Percentiles rank a stretch among this genome's conserved stretches.
Evolutionary conservation across 2,888 invertebrate species (phyloP).

Genomic region (Watsonalla binaria): DNA sequence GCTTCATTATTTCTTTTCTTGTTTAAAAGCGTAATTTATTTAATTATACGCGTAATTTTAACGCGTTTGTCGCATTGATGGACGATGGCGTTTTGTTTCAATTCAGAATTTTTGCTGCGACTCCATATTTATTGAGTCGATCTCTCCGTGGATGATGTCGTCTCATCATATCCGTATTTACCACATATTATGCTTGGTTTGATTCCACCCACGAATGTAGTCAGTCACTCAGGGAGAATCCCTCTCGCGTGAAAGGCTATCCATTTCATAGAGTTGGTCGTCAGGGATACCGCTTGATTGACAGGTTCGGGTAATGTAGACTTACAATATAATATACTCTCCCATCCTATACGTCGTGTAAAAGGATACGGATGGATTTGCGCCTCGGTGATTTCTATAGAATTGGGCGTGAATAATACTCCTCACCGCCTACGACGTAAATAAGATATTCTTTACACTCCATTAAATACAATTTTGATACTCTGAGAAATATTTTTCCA

Average conservation of each 20-base stretch:
- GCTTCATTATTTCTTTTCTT: slow-evolving; percentile 41
- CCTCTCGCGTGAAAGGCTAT: slow-evolving; percentile 43
- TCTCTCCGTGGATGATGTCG: background rate
- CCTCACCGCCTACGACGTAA: slow-evolving; percentile 33
- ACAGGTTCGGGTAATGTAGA: slow-evolving; percentile 51
- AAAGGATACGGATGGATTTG: slow-evolving; percentile 49
- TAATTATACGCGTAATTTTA: slow-evolving; percentile 1
- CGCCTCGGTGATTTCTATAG: slow-evolving; percentile 43
- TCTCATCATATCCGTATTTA: slow-evolving; percentile 13
- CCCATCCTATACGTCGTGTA: slow-evolving; percentile 37
- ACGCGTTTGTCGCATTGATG: slow-evolving; percentile 34
- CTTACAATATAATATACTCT: slow-evolving; percentile 28
- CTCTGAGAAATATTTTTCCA: slow-evolving; percentile 8
- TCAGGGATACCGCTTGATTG: slow-evolving; percentile 59
- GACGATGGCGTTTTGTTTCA: slow-evolving; percentile 18
- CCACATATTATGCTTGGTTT: slow-evolving; percentile 13
- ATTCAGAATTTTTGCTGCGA: no score
- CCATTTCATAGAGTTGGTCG: slow-evolving; percentile 51
- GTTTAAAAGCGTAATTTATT: slow-evolving; percentile 27
- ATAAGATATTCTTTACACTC: slow-evolving; percentile 31
- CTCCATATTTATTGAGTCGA: no score
- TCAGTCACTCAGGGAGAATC: slow-evolving; percentile 24
- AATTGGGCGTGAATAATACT: slow-evolving; percentile 43
- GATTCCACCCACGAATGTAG: slow-evolving; percentile 16
- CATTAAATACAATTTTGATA: slow-evolving; percentile 16